These are phyloP conservation scores for Ptychobarbus kaznakovi DNA, from an alignment of 2,797 vertebrate genomes.

Conservation along the genomic window DNA sequence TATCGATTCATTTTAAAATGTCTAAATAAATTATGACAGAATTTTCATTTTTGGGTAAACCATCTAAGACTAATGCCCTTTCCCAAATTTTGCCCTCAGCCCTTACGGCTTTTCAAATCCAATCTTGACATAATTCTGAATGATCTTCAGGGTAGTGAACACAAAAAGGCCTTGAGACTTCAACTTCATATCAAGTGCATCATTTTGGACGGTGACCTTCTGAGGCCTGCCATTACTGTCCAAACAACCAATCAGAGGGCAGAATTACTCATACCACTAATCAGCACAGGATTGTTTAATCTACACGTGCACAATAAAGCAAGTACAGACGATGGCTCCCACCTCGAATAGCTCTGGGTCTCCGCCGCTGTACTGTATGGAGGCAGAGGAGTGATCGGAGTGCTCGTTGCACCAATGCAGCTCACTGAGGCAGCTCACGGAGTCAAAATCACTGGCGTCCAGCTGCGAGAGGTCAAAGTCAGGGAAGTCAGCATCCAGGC, in stretches of 20 bases:
- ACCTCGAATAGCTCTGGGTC: constrained; percentile 95
- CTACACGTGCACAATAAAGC: constrained; percentile 16
- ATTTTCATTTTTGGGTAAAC: not conserved
- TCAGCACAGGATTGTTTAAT: not conserved
- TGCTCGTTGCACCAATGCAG: constrained; percentile 93
- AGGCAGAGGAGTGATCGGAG: constrained; percentile 84
- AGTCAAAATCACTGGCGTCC: constrained; percentile 95
- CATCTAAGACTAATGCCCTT: not conserved
- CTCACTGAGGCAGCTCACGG: constrained; percentile 90
- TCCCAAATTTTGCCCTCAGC: not conserved
- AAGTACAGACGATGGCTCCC: constrained; percentile 55
- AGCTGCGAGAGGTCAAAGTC: constrained; percentile 98
- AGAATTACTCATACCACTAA: constrained; percentile 53
- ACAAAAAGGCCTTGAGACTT: not conserved
- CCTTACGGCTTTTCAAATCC: not conserved
- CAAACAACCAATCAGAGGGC: constrained; percentile 63
- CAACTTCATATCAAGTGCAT: not conserved
- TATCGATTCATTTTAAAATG: not conserved
- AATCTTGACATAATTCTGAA: not conserved
- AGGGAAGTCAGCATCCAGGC: constrained; percentile 91
- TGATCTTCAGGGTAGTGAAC: not conserved
- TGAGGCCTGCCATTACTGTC: not conserved
- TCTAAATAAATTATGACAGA: not conserved
- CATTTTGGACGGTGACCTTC: not conserved
- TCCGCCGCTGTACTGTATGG: constrained; percentile 87